Percentiles rank a stretch among this genome's conserved stretches.
Conservation (phyloP, 2,888 invertebrate genomes). For the Ophion obscuratus region DNA sequence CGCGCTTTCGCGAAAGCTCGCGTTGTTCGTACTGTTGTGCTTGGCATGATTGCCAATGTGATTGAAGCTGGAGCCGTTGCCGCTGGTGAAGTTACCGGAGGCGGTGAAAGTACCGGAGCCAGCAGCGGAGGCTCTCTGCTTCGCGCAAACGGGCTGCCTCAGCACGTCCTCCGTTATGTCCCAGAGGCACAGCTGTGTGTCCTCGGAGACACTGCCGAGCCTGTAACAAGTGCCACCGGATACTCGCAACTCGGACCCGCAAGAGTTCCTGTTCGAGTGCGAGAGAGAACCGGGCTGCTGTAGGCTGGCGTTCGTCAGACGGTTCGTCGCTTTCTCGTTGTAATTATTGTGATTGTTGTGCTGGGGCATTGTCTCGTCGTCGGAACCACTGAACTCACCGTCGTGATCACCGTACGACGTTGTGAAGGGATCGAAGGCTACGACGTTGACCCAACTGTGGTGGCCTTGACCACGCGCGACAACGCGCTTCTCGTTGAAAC, state of each 20-base stretch:
- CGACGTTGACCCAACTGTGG: constrained; percentile 98
- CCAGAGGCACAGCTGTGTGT: constrained; percentile 99
- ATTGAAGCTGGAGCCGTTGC: constrained; percentile 80
- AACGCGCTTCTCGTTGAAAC: constrained; percentile 95
- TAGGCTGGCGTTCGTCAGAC: constrained; percentile 72
- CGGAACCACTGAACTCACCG: constrained; percentile 85
- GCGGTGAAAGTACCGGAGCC: constrained; percentile 79
- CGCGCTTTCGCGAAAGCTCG: constrained; percentile 78
- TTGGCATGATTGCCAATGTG: constrained; percentile 79
- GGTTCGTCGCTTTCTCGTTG: constrained; percentile 76
- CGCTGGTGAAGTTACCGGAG: constrained; percentile 81
- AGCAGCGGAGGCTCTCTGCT: constrained; percentile 82
- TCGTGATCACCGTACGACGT: constrained; percentile 88
- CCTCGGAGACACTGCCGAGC: constrained; percentile 98
- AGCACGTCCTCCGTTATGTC: constrained; percentile 98
- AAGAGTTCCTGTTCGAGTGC: constrained; percentile 83
- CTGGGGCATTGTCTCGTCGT: constrained; percentile 85
- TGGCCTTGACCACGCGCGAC: constrained; percentile 99
- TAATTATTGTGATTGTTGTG: constrained; percentile 79
- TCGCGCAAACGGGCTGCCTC: constrained; percentile 88
- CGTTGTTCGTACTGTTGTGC: constrained; percentile 80
- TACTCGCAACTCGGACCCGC: constrained; percentile 82
- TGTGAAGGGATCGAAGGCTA: constrained; percentile 96
- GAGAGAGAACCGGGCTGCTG: constrained; percentile 74
- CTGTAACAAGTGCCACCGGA: constrained; percentile 89